Base-by-base conservation (phyloP, 92 coral and sea anemone species). In the Phenganax marumi region DNA sequence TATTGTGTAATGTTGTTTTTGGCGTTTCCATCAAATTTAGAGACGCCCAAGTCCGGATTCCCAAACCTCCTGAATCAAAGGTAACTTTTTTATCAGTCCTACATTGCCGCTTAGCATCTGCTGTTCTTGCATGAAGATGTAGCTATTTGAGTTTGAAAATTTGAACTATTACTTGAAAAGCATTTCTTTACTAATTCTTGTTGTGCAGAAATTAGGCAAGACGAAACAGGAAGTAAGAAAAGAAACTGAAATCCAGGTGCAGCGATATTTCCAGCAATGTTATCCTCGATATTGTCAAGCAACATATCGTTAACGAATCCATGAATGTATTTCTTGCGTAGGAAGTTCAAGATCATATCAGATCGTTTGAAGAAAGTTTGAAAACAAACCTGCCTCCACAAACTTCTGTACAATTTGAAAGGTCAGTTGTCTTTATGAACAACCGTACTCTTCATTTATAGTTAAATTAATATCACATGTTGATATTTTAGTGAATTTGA, bases 31-130 rank as follows among this genome's bases (percentile, higher is more conserved):
- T 5, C 26, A 50, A 61, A 12, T 78, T 78, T 60, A 93, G 97
- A 55, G 98, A 90, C 24, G 93, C 98, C 52, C 91, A 92, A n/a
- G 97, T 94, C 26, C 91, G 79, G 83, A 92, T 94, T 69, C 98
- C 97, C 18, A 94, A 92, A 75, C 94, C 97, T 12, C 98, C 98
- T 8, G 97, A 84, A 21, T 78, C 97, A 8, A 94, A 89, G 95
- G 98, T 94, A 70, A 73, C 86, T n/a, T 19, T 19, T 12, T 70
- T 9, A 14, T 11, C 2, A 46, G 12, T 24, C 13, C 24, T 10
- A 50, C 2, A 33, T 2, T 33, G 2, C 43, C 5, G 43, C 43
- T 2, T 33, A 33, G 43, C 43, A 33, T 33, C 43, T 33, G 17
- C 0, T 17, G 48, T 16, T 9, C n/a, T 25, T 23, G 14, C 0